phyloP scores from a whole-genome alignment of 92 coral and sea anemone genomes.

The Porites cylindrica region DNA sequence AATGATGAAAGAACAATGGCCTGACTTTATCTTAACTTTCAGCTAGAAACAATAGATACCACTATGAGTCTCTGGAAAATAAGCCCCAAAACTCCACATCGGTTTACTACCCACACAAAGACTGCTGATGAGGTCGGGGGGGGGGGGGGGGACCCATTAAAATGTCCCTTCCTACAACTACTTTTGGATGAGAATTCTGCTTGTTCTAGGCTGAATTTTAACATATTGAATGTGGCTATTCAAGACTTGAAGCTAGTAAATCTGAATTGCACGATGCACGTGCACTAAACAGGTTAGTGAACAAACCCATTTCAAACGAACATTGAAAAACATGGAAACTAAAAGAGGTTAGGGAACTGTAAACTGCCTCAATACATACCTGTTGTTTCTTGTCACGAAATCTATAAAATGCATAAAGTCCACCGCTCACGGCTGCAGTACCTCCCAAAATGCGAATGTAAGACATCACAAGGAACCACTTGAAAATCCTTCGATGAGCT shows the following conservation, averaged over 20 bases:
- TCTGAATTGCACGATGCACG: background rate
- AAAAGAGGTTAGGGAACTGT: background rate
- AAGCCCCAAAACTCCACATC: too few species aligned
- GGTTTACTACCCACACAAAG: too few species aligned
- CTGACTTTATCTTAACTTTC: too few species aligned
- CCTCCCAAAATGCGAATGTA: constrained; percentile 84
- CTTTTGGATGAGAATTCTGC: too few species aligned
- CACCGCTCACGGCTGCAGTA: constrained; percentile 73
- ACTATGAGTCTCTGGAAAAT: too few species aligned
- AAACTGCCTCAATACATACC: background rate
- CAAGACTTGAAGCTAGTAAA: background rate
- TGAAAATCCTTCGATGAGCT: background rate
- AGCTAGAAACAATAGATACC: too few species aligned
- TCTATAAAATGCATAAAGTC: constrained; percentile 69
- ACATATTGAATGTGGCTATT: background rate
- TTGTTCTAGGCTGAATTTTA: background rate
- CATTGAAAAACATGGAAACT: background rate
- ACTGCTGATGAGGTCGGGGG: too few species aligned
- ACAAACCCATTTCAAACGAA: background rate
- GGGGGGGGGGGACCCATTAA: too few species aligned
- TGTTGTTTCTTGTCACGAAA: constrained; percentile 30
- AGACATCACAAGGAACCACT: constrained; percentile 32
- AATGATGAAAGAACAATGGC: too few species aligned
- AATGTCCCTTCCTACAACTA: too few species aligned
- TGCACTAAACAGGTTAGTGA: background rate